Percentiles rank a stretch among this genome's conserved stretches.
Evolutionary conservation across 2,888 invertebrate species (phyloP).

Genomic region (Volucella inanis): DNA sequence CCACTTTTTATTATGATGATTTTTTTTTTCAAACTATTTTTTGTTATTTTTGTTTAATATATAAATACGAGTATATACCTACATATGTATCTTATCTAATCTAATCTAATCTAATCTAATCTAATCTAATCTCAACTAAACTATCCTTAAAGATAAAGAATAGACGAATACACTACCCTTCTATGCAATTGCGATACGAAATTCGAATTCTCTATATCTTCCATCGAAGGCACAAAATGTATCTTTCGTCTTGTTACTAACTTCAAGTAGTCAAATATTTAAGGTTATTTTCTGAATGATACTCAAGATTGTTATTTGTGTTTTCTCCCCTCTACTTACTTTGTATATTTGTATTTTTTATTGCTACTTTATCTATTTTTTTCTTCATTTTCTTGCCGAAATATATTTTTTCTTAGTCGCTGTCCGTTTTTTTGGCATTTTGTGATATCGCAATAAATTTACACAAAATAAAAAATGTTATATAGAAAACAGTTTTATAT

Average conservation of each 20-base stretch:
- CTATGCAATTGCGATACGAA: conserved; percentile 75
- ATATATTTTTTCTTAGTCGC: conserved; percentile 47
- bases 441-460: conserved; percentile 80
- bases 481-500: not conserved
- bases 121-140: conserved; percentile 35
- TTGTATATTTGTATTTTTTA: conserved; percentile 1
- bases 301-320: conserved; percentile 48
- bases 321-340: conserved; percentile 1
- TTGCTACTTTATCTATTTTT: conserved; percentile 11
- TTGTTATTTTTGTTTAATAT: conserved; percentile 43
- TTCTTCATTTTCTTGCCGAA: conserved; percentile 16
- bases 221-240: conserved; percentile 11
- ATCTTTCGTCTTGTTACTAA: conserved; percentile 43
- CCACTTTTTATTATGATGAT: conserved; percentile 40
- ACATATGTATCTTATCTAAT: conserved; percentile 26
- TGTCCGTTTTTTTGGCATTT: conserved; percentile 79
- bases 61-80: conserved; percentile 10
- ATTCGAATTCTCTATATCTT: conserved; percentile 33
- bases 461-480: conserved; percentile 75
- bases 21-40: conserved; percentile 44
- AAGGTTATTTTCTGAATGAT: conserved; percentile 66
- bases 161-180: conserved; percentile 5
- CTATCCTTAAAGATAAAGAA: not conserved
- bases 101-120: conserved; percentile 45
- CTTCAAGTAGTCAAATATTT: conserved; percentile 40